Percentiles rank a stretch among this genome's conserved stretches.
Evolutionary conservation across 2,113 vertebrate species (phyloP).

Genomic region (Telmatochromis sp.): DNA sequence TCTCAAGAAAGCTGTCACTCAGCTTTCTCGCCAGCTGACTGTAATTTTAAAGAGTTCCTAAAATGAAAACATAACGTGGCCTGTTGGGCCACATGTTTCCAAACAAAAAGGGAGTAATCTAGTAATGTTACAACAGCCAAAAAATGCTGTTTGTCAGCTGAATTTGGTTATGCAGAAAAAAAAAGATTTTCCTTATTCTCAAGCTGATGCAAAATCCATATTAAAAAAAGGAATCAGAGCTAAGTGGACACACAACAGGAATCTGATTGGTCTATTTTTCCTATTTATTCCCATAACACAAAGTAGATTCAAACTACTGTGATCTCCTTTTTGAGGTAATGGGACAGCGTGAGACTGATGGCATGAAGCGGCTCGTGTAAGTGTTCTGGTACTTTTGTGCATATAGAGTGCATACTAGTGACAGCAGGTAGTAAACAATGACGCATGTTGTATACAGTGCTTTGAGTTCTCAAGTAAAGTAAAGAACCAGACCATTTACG

Average conservation of each 20-base stretch:
- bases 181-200: not conserved
- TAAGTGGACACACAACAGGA: fast-evolving
- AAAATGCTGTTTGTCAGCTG: not conserved
- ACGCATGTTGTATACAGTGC: not conserved
- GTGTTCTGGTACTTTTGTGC: not conserved
- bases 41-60: not conserved
- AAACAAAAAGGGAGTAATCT: not conserved
- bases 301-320: not conserved
- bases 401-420: not conserved
- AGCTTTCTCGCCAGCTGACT: not conserved
- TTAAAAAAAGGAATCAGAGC: not conserved
- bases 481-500: not conserved
- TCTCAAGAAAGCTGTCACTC: not conserved
- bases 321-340: not conserved
- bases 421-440: not conserved
- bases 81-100: not conserved
- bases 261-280: not conserved
- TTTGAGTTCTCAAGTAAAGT: not conserved
- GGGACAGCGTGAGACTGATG: not conserved
- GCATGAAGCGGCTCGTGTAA: not conserved
- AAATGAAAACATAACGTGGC: not conserved
- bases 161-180: not conserved
- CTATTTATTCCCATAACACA: not conserved
- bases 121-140: not conserved
- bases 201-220: not conserved